Evolutionary conservation across 2,888 invertebrate species (phyloP).

Genomic region (Acleris holmiana): DNA sequence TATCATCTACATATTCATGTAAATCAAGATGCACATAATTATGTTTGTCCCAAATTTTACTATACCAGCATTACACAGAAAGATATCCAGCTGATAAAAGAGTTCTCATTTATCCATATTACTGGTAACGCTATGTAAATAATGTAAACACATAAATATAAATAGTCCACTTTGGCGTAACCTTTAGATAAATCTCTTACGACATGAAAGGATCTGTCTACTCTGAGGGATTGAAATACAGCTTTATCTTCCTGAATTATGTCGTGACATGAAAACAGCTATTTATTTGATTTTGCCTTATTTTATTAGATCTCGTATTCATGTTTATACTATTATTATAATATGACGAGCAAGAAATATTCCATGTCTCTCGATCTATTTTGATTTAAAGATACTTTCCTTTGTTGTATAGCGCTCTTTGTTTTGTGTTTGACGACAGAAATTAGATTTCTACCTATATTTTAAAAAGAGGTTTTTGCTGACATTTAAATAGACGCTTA

Average conservation of each 20-base stretch:
- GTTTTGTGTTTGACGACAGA: no score
- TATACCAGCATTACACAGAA: no score
- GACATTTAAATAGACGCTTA: no score
- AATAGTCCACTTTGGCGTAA: slow-evolving; percentile 19
- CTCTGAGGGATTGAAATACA: slow-evolving; percentile 29
- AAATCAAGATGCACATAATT: no score
- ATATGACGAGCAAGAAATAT: neutral
- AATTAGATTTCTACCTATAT: no score
- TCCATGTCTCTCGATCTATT: no score
- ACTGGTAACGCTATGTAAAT: slow-evolving; percentile 7
- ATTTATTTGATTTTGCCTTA: slow-evolving; percentile 28
- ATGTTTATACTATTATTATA: neutral
- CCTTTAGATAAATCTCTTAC: slow-evolving; percentile 21
- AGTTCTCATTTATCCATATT: slow-evolving; percentile 7
- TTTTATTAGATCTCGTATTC: slow-evolving; percentile 3
- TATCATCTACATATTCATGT: no score
- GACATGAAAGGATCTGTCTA: slow-evolving; percentile 19
- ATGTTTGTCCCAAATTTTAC: no score
- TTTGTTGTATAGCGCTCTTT: no score
- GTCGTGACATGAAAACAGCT: slow-evolving; percentile 16
- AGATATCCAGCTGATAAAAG: neutral
- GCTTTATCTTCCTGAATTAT: slow-evolving; percentile 28
- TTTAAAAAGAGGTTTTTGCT: no score
- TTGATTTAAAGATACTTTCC: no score
- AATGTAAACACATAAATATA: slow-evolving; percentile 21